Evolutionary conservation across 1,140 invertebrate species (phyloP).

Genomic region (Lordiphosa clarofinis): DNA sequence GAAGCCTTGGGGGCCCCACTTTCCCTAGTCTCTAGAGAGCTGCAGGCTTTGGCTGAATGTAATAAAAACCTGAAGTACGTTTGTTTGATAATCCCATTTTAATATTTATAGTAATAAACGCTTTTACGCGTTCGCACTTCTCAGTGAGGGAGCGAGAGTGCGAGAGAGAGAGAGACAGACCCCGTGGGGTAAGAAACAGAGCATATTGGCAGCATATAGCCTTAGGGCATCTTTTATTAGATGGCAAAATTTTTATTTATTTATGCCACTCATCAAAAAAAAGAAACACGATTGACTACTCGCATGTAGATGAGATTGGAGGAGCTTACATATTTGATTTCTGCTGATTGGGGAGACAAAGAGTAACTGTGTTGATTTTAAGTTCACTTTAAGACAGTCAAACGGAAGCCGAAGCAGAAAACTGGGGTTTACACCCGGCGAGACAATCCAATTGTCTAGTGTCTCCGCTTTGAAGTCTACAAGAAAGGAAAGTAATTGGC

Average conservation of each 20-base stretch:
- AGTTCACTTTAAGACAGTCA: slow-evolving; percentile 8
- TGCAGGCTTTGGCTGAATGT: slow-evolving; percentile 25
- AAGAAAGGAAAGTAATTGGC: neutral
- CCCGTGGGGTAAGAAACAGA: neutral
- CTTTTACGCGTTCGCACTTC: slow-evolving; percentile 50
- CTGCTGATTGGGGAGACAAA: slow-evolving; percentile 10
- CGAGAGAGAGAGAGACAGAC: no score
- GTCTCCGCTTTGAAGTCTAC: slow-evolving; percentile 2
- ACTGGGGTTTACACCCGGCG: neutral
- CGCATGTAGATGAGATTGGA: slow-evolving; percentile 16
- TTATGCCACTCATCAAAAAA: neutral
- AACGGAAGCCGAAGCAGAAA: neutral
- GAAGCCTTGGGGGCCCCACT: slow-evolving; percentile 8
- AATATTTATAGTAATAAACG: slow-evolving; percentile 66
- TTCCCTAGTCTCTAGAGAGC: slow-evolving; percentile 20
- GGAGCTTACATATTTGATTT: slow-evolving; percentile 21
- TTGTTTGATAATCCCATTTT: slow-evolving; percentile 61
- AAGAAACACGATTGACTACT: neutral
- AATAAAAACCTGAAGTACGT: slow-evolving; percentile 60
- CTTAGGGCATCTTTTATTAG: slow-evolving; percentile 18
- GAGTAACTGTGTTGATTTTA: slow-evolving; percentile 4
- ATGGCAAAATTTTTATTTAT: slow-evolving; percentile 18
- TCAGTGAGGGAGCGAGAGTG: no score
- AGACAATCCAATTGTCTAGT: slow-evolving; percentile 21
- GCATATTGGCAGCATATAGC: slow-evolving; percentile 28